Percentiles rank a stretch among this genome's conserved stretches.
Conservation (phyloP, 2,113 vertebrate genomes). For the Thryonomys swinderianus region DNA sequence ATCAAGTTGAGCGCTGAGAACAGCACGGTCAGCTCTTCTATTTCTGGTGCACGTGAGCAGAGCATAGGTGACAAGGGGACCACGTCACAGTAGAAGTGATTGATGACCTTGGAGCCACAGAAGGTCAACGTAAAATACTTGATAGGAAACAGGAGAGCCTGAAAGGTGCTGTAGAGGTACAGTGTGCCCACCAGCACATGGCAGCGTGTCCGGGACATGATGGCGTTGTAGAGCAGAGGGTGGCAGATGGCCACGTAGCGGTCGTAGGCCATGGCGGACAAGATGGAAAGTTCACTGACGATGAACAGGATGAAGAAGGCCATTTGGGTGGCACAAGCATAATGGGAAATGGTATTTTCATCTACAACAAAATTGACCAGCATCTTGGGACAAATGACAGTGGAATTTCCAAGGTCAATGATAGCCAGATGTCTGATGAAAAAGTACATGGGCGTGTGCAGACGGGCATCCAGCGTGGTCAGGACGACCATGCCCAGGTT, state of each 20-base stretch:
- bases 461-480: constrained; percentile 34
- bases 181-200: not conserved
- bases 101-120: constrained; percentile 67
- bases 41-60: constrained; percentile 70
- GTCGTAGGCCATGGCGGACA: constrained; percentile 78
- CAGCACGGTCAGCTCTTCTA: constrained; percentile 46
- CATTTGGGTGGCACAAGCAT: constrained; percentile 57
- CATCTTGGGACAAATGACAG: constrained; percentile 78
- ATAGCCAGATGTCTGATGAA: constrained; percentile 80
- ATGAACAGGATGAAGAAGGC: constrained; percentile 73
- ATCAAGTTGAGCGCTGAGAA: constrained; percentile 54
- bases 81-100: constrained; percentile 80
- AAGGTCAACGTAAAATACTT: constrained; percentile 76
- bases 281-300: constrained; percentile 66
- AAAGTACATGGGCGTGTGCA: constrained; percentile 82
- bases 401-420: constrained; percentile 81
- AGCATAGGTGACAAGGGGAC: constrained; percentile 75
- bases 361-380: constrained; percentile 59
- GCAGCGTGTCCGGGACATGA: constrained; percentile 43
- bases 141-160: constrained; percentile 63
- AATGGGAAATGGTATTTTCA: constrained; percentile 73
- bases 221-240: constrained; percentile 49
- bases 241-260: constrained; percentile 75
- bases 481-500: constrained; percentile 66
- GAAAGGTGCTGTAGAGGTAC: constrained; percentile 40